Base-by-base conservation (phyloP, 2,113 vertebrate genomes). In the Drymodes brunneopygia region DNA sequence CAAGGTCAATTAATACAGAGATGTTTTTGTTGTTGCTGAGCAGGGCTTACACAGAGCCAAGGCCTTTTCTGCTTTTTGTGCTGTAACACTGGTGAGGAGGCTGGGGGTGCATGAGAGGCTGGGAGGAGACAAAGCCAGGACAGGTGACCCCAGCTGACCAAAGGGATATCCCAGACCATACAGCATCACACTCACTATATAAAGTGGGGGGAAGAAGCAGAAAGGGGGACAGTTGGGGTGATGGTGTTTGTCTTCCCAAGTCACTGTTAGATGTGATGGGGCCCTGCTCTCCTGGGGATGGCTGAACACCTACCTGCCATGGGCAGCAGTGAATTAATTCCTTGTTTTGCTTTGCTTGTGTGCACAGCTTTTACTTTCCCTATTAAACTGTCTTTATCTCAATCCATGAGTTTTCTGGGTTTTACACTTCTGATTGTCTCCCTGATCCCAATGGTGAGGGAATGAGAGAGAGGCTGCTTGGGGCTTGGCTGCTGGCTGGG, bases 381-480 rank as follows among this genome's bases (percentile, higher is more conserved):
- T 40, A 11, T 60, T 60, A 60, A 74, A 35, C 1, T n/a, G 28
- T 51, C 27, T 66, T 65, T 45, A 25, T 89, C 29, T 69, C 40
- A 61, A 19, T 29, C 14, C 9, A 4, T 2, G 8, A 35, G 29
- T 35, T 82, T 24, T 61, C 24, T 53, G 62, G 29, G 0, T 54
- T 75, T 67, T 10, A 24, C 24, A 1, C 5, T 74, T 53, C 38
- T 0, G 0, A 11, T 31, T 54, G 7, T 81, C 28, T 35, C 47
- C 14, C 17, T 38, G 47, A 12, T 75, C 38, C 20, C n/a, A 21
- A 21, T 44, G 45, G 31, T 60, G 72, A 51, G 16, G n/a, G 4
- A 40, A 53, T 12, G 78, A 89, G 13, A 0, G 0, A 16, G 53
- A 1, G 2, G n/a, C 62, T 54, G 11, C 1, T 6, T 35, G 62